Conservation (phyloP, 2,888 invertebrate genomes). For the Eulithis prunata region DNA sequence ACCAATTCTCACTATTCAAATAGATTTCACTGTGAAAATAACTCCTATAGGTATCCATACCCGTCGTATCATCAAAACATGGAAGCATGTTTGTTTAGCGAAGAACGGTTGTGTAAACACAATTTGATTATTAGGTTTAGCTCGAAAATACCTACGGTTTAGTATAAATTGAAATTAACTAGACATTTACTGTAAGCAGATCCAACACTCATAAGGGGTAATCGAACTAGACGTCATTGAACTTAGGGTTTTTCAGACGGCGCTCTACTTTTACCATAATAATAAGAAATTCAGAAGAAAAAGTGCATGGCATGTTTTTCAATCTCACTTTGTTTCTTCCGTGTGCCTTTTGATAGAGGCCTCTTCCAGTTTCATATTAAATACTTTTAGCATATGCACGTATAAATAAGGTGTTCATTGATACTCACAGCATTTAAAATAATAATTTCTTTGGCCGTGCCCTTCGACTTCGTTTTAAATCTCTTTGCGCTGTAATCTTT, state of each 20-base stretch:
- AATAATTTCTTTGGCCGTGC: constrained; percentile 36
- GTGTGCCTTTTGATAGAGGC: too few species aligned
- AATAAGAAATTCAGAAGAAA: too few species aligned
- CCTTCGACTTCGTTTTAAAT: constrained; percentile 28
- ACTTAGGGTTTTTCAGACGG: too few species aligned
- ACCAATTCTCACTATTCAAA: too few species aligned
- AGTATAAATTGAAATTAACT: constrained; percentile 13
- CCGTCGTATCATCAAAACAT: constrained; percentile 19
- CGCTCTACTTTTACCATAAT: too few species aligned
- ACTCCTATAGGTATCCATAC: neutral
- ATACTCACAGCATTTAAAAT: constrained; percentile 33
- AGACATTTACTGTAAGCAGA: neutral
- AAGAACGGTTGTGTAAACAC: constrained; percentile 21
- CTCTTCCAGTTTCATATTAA: too few species aligned
- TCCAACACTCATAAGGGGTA: too few species aligned
- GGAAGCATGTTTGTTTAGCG: constrained; percentile 21
- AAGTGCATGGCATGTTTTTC: too few species aligned
- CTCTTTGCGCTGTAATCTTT: constrained; percentile 23
- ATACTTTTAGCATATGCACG: neutral
- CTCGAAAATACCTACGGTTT: constrained; percentile 2
- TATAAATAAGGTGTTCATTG: neutral
- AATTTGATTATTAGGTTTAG: constrained; percentile 3
- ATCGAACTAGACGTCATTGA: neutral
- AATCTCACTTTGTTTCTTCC: too few species aligned
- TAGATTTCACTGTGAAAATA: too few species aligned